phyloP scores from a whole-genome alignment of 2,113 vertebrate species.

The Monopterus albus region DNA sequence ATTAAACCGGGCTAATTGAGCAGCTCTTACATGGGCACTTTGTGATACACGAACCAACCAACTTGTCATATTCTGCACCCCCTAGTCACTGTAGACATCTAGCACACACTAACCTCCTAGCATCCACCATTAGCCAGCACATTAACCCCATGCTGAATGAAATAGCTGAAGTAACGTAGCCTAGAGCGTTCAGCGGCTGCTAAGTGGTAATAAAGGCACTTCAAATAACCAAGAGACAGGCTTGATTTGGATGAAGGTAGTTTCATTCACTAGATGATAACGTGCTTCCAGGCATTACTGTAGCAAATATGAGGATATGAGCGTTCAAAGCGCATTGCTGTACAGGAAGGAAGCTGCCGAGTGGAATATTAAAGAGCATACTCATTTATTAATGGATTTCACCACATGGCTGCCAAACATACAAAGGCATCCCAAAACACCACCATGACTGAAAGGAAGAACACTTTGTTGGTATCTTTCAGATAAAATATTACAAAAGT shows the following conservation, averaged over 20 bases:
- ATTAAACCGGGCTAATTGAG: constrained; percentile 16
- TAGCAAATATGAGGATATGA: neutral
- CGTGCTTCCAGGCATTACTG: neutral
- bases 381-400: constrained; percentile 34
- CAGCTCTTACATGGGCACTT: neutral
- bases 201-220: constrained; percentile 21
- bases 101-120: neutral
- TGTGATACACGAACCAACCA: neutral
- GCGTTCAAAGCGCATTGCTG: neutral
- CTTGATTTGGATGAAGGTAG: neutral
- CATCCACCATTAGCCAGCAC: constrained; percentile 19
- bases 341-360: neutral
- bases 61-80: neutral
- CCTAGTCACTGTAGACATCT: neutral
- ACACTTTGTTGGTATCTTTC: constrained; percentile 20
- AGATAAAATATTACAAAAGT: constrained; percentile 18
- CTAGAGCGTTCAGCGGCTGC: neutral
- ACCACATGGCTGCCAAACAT: neutral
- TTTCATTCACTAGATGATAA: neutral
- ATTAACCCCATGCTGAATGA: constrained; percentile 39
- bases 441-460: constrained; percentile 6
- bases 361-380: constrained; percentile 25
- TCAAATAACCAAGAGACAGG: neutral
- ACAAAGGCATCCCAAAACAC: neutral
- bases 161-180: constrained; percentile 1